Conservation (phyloP, 2,888 invertebrate genomes). For the Caenorhabditis angaria region DNA sequence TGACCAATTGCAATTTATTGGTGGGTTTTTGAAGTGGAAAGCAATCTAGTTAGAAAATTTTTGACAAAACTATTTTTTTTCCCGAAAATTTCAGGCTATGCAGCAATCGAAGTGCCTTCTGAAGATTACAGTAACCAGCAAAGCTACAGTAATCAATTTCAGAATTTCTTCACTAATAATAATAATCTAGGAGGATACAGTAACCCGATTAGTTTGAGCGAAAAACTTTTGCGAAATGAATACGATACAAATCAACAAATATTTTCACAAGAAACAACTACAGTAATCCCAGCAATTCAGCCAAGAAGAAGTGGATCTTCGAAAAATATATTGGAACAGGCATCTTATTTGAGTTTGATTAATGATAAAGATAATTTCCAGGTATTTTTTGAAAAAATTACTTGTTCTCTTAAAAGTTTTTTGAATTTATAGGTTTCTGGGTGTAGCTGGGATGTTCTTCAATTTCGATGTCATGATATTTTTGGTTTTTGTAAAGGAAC, state of each 20-base stretch:
- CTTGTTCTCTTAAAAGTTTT: neutral
- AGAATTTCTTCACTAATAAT: conserved; percentile 8
- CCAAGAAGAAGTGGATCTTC: conserved; percentile 10
- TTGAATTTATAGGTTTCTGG: conserved; percentile 28
- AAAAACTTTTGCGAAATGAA: neutral
- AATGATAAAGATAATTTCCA: conserved; percentile 44
- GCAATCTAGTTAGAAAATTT: neutral
- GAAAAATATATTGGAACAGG: conserved; percentile 15
- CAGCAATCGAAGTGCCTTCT: conserved; percentile 23
- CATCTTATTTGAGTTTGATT: conserved; percentile 32
- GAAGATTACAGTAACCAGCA: neutral
- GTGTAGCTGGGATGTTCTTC: conserved; percentile 39
- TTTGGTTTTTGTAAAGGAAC: conserved; percentile 41
- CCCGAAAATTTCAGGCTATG: conserved; percentile 17
- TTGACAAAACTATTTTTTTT: too few species aligned
- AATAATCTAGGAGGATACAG: neutral
- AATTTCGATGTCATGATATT: conserved; percentile 28
- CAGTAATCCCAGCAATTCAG: conserved; percentile 4
- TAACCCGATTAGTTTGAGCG: neutral
- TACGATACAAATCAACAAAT: neutral
- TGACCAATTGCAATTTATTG: conserved; percentile 17
- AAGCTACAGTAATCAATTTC: conserved; percentile 8
- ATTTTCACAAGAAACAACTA: neutral
- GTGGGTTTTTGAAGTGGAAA: neutral
- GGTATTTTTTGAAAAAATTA: conserved; percentile 4